Conservation (phyloP, 2,888 invertebrate species). For the Lycaena phlaeas region DNA sequence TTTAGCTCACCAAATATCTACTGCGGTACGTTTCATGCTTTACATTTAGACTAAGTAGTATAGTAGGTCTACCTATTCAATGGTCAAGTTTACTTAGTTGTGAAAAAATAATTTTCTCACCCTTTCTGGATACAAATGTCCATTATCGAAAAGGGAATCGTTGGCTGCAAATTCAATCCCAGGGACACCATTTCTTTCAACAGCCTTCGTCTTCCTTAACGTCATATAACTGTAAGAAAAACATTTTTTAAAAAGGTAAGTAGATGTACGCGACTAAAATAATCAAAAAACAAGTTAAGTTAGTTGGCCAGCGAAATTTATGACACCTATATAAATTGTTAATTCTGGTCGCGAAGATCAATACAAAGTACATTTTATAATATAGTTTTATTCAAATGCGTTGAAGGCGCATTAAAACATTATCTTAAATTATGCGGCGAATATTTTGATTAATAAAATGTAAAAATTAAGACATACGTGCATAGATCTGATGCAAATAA, state of each 20-base stretch:
- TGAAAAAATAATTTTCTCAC: slow-evolving; percentile 25
- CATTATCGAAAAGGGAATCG: slow-evolving; percentile 80
- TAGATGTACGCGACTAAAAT: too few species aligned
- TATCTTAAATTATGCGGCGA: not conserved
- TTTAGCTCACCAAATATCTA: too few species aligned
- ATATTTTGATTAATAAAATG: not conserved
- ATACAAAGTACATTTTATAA: not conserved
- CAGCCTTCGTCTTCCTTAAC: slow-evolving; percentile 31
- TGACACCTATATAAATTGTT: not conserved
- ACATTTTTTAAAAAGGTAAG: too few species aligned
- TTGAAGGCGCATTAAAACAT: not conserved
- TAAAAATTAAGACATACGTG: slow-evolving; percentile 69
- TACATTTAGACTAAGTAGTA: too few species aligned
- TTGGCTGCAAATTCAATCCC: slow-evolving; percentile 67
- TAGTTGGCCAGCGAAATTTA: not conserved
- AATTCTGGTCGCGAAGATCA: not conserved
- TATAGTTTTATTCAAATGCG: not conserved
- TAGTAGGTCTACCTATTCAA: too few species aligned
- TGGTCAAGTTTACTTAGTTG: not conserved
- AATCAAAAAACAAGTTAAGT: too few species aligned
- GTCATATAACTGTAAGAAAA: slow-evolving; percentile 35
- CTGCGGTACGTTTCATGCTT: too few species aligned
- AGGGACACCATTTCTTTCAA: slow-evolving; percentile 70
- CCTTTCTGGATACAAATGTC: slow-evolving; percentile 39
- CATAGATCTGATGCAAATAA: slow-evolving; percentile 86